Evolutionary conservation across 2,797 vertebrate species (phyloP), one percentile per base, ranked within the genome.

Genomic region (Mus caroli): DNA sequence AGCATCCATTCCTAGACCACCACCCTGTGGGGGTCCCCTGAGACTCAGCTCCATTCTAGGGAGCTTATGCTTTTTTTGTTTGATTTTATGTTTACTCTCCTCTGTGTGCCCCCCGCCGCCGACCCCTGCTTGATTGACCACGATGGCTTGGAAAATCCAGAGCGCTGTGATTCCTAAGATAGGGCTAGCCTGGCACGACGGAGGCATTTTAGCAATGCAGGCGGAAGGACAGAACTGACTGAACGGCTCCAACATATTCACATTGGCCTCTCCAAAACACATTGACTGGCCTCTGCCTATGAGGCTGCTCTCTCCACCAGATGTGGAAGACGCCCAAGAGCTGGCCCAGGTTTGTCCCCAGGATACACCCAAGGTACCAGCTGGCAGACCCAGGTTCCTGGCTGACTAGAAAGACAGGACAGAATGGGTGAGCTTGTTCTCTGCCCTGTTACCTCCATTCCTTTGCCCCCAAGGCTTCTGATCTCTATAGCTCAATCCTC

Each of bases 341-440:
- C 40, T 73, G 52, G 15, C n/a, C 20, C 1, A 5, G 73, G 28
- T 31, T 75, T 34, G 86, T n/a, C 50, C 82, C 58, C 20, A 12
- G 78, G 17, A n/a, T 8, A 64, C 6, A 13, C 76, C 52, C 73
- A 20, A 50, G 22, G 26, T 12, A 4, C 4, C 58, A 14, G 50
- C 31, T 20, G 22, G 31, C 3, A 26, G 31, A 40, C 3, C 20
- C 4, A 28, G 1, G 1, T 31, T 56, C 50, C 37, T 31, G 46
- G 69, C 19, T 34, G 80, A 37, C 17, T 13, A 75, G 75, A 58
- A 26, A 9, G 28, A 26, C 10, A 24, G 69, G 19, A 4, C 26
- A 1, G 54, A n/a, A 1, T 0, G 52, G 13, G 0, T 0, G 1
- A 4, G 43, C 0, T 14, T 43, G 62, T 4, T n/a, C 26, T 76